These are phyloP conservation scores for Phrynocephalus guinanensis DNA, from an alignment of 2,797 vertebrate genomes.

Conservation along the genomic window DNA sequence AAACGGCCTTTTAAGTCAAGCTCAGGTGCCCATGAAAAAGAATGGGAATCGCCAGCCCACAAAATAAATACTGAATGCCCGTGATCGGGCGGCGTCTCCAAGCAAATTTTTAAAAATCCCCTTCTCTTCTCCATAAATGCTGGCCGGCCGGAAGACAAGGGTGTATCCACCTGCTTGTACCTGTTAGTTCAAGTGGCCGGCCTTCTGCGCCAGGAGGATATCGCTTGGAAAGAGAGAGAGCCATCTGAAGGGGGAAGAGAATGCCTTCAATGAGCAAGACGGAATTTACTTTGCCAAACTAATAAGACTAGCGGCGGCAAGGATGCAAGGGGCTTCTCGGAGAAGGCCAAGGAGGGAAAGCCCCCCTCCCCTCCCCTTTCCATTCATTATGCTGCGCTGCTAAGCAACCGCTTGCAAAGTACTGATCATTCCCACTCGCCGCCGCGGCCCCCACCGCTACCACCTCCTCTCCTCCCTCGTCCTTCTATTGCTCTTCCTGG, in stretches of 20 bases:
- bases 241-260: no score
- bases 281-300: neutral
- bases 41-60: neutral
- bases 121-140: slow-evolving; percentile 1
- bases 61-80: slow-evolving; percentile 9
- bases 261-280: neutral
- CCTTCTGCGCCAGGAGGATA: neutral
- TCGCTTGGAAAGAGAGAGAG: neutral
- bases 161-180: slow-evolving; percentile 6
- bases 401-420: slow-evolving; percentile 36
- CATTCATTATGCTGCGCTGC: slow-evolving; percentile 36
- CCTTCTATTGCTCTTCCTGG: slow-evolving; percentile 16
- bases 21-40: neutral
- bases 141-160: neutral
- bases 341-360: slow-evolving; percentile 21
- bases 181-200: neutral
- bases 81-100: neutral
- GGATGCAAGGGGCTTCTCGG: neutral
- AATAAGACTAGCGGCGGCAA: neutral
- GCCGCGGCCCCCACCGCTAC: neutral
- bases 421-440: slow-evolving; percentile 13
- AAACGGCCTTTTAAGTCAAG: neutral
- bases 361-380: neutral
- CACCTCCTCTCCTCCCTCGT: neutral
- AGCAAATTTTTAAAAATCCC: slow-evolving; percentile 4